Evolutionary conservation across 1,140 invertebrate species (phyloP), one percentile per base, ranked within the genome.

Genomic region (Conus betulinus): DNA sequence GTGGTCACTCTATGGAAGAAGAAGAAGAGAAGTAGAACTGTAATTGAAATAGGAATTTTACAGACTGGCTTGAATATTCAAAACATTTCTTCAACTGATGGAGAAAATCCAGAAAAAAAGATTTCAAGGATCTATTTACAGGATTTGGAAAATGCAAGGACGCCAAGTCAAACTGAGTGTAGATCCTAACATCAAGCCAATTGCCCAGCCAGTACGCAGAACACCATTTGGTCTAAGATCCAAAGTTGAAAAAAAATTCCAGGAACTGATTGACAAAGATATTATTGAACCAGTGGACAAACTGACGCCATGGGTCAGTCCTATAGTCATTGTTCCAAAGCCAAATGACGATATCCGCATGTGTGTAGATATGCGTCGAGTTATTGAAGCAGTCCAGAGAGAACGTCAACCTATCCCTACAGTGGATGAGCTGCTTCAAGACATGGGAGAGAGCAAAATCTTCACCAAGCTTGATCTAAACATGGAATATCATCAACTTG

Each of bases 401-500:
- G 92, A 93, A 87, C 81, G 93, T 79, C 90, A 93, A 83, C 88
- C 90, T 10, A 92, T 92, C 20, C 93, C 93, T 10, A 94, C 91
- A 67, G 87, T 91, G 3, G 92, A 93, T 82, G 90, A 93, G 53
- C 15, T 71, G 13, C 20, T 90, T 3, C 90, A 88, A 39, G 89
- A 92, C 52, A 67, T 93, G 8, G 57, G 91, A 17, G 91, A 88
- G 15, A 82, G 90, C n/a, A n/a, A n/a, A n/a, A n/a, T n/a, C n/a
- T n/a, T n/a, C n/a, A n/a, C n/a, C n/a, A n/a, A n/a, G n/a, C n/a
- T n/a, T n/a, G n/a, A n/a, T n/a, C n/a, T n/a, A n/a, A n/a, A n/a
- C n/a, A n/a, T n/a, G n/a, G n/a, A n/a, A n/a, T n/a, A n/a, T n/a
- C n/a, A n/a, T n/a, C n/a, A n/a, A n/a, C n/a, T n/a, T n/a, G n/a